These are phyloP conservation scores for Tholera decimalis DNA, from an alignment of 2,888 invertebrate species.

Conservation along the genomic window DNA sequence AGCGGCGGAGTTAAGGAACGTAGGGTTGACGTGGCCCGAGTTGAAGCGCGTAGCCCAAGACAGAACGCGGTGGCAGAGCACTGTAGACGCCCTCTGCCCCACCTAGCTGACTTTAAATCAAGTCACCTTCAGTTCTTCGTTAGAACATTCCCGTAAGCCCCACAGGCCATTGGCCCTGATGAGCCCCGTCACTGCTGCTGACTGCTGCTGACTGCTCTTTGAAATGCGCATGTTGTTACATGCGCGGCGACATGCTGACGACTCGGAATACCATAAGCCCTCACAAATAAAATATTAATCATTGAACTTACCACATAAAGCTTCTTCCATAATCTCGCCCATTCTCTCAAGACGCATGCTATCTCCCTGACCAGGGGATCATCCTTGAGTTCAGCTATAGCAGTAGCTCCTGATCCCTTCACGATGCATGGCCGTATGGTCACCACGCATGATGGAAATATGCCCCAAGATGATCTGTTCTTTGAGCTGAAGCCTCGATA, in stretches of 20 bases:
- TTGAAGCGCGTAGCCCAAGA: no score
- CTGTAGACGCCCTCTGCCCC: no score
- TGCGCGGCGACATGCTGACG: background rate
- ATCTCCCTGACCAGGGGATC: conserved; percentile 98
- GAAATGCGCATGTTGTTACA: no score
- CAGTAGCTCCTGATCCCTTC: conserved; percentile 94
- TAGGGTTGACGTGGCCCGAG: no score
- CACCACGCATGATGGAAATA: conserved; percentile 92
- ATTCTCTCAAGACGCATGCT: conserved; percentile 97
- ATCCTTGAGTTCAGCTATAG: conserved; percentile 96
- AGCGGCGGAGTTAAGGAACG: no score
- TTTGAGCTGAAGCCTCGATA: conserved; percentile 96
- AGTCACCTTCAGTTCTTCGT: no score
- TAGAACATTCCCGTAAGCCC: no score
- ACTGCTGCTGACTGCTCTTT: no score
- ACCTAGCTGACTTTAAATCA: no score
- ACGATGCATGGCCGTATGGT: conserved; percentile 96
- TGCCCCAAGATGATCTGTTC: conserved; percentile 89
- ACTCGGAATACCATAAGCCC: background rate
- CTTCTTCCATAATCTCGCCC: conserved; percentile 98
- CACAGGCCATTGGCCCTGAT: no score
- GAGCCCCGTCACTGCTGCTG: no score
- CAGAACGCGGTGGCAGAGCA: no score
- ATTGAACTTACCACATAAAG: conserved; percentile 95
- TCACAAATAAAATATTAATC: background rate